Conservation (phyloP, 2,888 invertebrate species). For the Geophilus truncorum region DNA sequence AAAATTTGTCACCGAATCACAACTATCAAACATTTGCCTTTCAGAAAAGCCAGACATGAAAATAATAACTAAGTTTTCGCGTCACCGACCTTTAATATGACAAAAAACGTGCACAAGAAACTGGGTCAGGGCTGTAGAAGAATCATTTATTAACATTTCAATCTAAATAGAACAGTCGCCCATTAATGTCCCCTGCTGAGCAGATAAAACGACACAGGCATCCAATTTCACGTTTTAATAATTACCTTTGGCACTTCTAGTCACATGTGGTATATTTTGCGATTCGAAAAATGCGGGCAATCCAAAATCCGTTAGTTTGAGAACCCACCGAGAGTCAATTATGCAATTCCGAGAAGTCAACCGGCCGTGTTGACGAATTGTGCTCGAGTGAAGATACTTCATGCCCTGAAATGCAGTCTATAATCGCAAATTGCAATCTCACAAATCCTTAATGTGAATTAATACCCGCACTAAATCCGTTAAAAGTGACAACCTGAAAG, state of each 20-base stretch:
- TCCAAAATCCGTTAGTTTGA: constrained; percentile 90
- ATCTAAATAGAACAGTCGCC: no score
- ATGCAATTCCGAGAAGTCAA: constrained; percentile 86
- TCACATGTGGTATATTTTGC: constrained; percentile 62
- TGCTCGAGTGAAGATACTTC: constrained; percentile 79
- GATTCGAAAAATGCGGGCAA: constrained; percentile 68
- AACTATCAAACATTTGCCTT: no score
- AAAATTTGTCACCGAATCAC: no score
- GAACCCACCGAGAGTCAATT: constrained; percentile 92
- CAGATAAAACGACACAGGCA: no score
- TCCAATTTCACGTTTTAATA: no score
- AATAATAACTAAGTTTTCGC: no score
- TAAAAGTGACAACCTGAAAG: constrained; percentile 84
- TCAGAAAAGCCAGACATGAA: no score
- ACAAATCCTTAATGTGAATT: neutral
- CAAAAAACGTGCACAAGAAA: no score
- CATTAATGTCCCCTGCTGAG: no score
- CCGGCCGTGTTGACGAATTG: constrained; percentile 77
- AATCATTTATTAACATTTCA: no score
- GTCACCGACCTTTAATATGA: no score
- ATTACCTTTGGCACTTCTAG: constrained; percentile 64
- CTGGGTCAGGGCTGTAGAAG: no score
- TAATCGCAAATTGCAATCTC: neutral
- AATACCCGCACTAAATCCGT: constrained; percentile 80
- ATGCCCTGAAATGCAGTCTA: constrained; percentile 61